Conservation (phyloP, 2,888 invertebrate genomes). For the Agrotis clavis region DNA sequence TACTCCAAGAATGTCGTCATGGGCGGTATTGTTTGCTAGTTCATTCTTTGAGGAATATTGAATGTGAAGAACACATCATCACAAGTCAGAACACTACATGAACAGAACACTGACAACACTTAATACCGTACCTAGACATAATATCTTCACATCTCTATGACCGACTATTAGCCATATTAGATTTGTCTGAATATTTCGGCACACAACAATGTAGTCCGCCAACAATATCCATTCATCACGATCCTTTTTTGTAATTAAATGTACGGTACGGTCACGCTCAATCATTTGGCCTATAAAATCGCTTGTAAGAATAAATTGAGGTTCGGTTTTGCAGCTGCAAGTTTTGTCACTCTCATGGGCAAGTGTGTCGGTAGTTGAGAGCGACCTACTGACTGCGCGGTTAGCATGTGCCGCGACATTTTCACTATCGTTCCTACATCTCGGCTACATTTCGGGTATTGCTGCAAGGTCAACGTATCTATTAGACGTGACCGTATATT, state of each 20-base stretch:
- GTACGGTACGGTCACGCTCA: conserved; percentile 46
- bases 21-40: not conserved
- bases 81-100: not conserved
- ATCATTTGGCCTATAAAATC: conserved; percentile 62
- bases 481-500: conserved; percentile 53
- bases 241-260: conserved; percentile 49
- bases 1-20: too few relatives aligned
- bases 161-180: conserved; percentile 22
- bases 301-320: conserved; percentile 58
- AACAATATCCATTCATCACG: conserved; percentile 57
- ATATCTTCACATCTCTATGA: conserved; percentile 1
- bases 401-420: conserved; percentile 77
- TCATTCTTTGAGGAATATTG: conserved; percentile 25
- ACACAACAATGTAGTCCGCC: conserved; percentile 23
- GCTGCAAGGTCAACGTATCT: conserved; percentile 62
- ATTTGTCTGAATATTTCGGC: conserved; percentile 35
- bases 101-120: not conserved
- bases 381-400: conserved; percentile 82
- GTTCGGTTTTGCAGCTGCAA: conserved; percentile 76
- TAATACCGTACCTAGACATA: not conserved
- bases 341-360: conserved; percentile 81
- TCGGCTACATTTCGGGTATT: conserved; percentile 66
- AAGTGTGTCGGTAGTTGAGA: conserved; percentile 83
- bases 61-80: conserved; percentile 22
- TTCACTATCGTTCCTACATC: conserved; percentile 80